Evolutionary conservation across 2,888 invertebrate genomes (phyloP), one percentile per base, ranked within the genome.

Genomic region (Agrypnus murinus): DNA sequence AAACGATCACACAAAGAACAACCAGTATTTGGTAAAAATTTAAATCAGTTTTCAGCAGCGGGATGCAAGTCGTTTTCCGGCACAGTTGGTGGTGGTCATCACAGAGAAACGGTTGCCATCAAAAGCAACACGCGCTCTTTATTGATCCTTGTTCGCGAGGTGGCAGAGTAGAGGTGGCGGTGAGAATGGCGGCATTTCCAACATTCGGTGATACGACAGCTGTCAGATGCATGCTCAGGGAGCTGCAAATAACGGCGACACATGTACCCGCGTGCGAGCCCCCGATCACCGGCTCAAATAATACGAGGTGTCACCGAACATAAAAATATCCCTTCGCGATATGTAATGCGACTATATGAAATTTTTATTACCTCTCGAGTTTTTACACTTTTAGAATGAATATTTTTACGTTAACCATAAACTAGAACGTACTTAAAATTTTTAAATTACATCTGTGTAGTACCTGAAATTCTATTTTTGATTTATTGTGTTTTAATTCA

Each of bases 201-300:
- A 81, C 80, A 81, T 81, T 83, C 82, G 81, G 80, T 81, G 83
- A 84, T 83, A 83, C 83, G 85, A 85, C 85, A 85, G 85, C 84
- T 85, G 85, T 85, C 85, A 85, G 82, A 79, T 82, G 82, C 84
- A 84, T 77, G 81, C 81, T 81, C 78, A 79, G 80, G 79, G 82
- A 79, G 82, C 83, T 83, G 84, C 84, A 82, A 85, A 85, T 85
- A 85, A 85, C 83, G 84, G 83, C 84, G 85, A 84, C 85, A 85
- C 81, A 81, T 85, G 85, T 84, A 84, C 80, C 80, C 73, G 77
- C 79, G 77, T 76, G 77, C 81, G 79, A 81, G 78, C 70, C 71
- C 71, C 65, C 65, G 75, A 78, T 79, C 79, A 79, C 79, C 77
- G 75, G 80, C 77, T 81, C 82, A 82, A 82, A 84, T 84, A 84